These are phyloP conservation scores for Alaudala cheleensis DNA, from an alignment of 2,113 vertebrate species.

Conservation along the genomic window DNA sequence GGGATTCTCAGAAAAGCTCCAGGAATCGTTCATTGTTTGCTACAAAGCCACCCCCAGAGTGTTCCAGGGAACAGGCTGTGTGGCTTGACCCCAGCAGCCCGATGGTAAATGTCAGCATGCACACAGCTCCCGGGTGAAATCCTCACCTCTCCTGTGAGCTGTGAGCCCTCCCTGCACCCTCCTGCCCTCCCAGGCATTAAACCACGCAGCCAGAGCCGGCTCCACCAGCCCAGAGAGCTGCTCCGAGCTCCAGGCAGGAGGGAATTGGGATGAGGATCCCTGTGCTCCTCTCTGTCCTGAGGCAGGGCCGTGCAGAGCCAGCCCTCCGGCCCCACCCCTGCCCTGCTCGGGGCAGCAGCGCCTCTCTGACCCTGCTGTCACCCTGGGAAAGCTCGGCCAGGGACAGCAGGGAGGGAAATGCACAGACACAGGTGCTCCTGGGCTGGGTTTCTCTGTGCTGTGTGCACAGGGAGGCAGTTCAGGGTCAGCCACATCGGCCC, in stretches of 20 bases:
- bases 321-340: neutral
- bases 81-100: neutral
- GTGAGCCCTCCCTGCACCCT: neutral
- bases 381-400: neutral
- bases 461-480: neutral
- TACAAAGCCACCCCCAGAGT: neutral
- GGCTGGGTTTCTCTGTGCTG: neutral
- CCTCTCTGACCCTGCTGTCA: neutral
- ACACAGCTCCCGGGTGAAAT: neutral
- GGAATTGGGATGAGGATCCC: neutral
- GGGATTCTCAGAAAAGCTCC: neutral
- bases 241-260: neutral
- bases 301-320: neutral
- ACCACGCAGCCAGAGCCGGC: neutral
- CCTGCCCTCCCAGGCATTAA: neutral
- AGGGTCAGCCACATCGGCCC: neutral
- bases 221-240: neutral
- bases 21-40: neutral
- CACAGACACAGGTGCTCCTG: neutral
- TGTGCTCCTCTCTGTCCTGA: rapidly evolving
- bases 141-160: neutral
- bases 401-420: neutral
- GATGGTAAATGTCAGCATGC: neutral
- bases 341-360: neutral
- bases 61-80: neutral